Evolutionary conservation across 2,888 invertebrate species (phyloP).

Genomic region (Tipula vernalis): DNA sequence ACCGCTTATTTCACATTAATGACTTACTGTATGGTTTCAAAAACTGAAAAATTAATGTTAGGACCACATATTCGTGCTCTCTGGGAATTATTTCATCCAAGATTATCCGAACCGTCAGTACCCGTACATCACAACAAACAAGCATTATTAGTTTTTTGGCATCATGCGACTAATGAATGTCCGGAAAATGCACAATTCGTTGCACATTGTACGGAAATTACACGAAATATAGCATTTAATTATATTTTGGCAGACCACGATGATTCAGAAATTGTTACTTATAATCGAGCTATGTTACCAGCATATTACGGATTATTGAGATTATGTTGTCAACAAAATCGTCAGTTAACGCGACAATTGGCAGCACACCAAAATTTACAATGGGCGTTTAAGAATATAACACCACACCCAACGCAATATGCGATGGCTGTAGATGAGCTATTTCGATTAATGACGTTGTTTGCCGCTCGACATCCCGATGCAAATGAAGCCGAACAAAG

Average conservation of each 20-base stretch:
- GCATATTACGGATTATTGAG: slow-evolving; percentile 82
- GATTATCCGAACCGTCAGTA: slow-evolving; percentile 86
- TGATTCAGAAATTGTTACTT: slow-evolving; percentile 88
- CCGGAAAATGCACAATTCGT: slow-evolving; percentile 85
- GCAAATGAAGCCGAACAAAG: slow-evolving; percentile 60
- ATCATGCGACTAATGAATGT: slow-evolving; percentile 84
- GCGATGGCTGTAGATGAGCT: slow-evolving; percentile 84
- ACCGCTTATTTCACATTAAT: slow-evolving; percentile 87
- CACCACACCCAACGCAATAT: slow-evolving; percentile 90
- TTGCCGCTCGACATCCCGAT: slow-evolving; percentile 74
- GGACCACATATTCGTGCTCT: slow-evolving; percentile 83
- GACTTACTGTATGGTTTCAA: slow-evolving; percentile 81
- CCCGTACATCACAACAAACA: slow-evolving; percentile 94
- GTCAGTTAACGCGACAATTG: slow-evolving; percentile 70
- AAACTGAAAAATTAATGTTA: slow-evolving; percentile 88
- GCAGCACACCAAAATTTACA: slow-evolving; percentile 90
- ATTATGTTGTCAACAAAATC: slow-evolving; percentile 81
- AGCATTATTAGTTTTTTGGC: slow-evolving; percentile 84
- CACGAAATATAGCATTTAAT: slow-evolving; percentile 91
- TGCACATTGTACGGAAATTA: slow-evolving; percentile 73
- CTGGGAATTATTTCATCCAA: slow-evolving; percentile 91
- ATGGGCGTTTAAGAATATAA: slow-evolving; percentile 94
- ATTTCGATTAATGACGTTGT: slow-evolving; percentile 78
- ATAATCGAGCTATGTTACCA: slow-evolving; percentile 88
- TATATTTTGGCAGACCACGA: slow-evolving; percentile 94